Conservation (phyloP, 1,140 invertebrate species). For the Hyles euphorbiae region DNA sequence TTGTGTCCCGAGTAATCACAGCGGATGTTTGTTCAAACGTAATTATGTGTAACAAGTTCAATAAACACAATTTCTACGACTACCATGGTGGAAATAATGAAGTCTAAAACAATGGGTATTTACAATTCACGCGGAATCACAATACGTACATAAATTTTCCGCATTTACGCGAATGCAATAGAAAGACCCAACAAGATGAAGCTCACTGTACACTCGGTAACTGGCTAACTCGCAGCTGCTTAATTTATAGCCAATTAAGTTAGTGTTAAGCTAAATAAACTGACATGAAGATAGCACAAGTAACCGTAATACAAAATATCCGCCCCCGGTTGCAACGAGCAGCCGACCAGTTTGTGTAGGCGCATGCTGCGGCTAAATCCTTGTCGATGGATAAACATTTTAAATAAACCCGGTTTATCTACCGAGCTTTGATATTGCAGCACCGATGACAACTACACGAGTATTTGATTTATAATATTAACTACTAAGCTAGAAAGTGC, state of each 20-base stretch:
- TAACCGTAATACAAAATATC: constrained; percentile 39
- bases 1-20: no score
- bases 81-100: no score
- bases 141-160: constrained; percentile 24
- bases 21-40: no score
- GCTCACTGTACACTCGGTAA: constrained; percentile 40
- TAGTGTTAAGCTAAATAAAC: constrained; percentile 63
- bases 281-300: constrained; percentile 51
- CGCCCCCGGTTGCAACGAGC: constrained; percentile 12
- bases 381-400: constrained; percentile 24
- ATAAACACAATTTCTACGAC: no score
- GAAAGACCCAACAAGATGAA: constrained; percentile 37
- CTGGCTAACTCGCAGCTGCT: constrained; percentile 51
- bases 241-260: constrained; percentile 72
- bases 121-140: no score
- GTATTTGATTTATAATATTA: constrained; percentile 49
- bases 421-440: constrained; percentile 33
- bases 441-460: constrained; percentile 44
- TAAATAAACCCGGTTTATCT: constrained; percentile 39
- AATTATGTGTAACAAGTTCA: no score
- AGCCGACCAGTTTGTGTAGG: constrained; percentile 24
- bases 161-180: constrained; percentile 31
- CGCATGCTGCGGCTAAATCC: constrained; percentile 15
- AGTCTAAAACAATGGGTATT: no score
- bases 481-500: constrained; percentile 33